phyloP scores from a whole-genome alignment of 2,888 invertebrate genomes.

The Apodemia hepburni region DNA sequence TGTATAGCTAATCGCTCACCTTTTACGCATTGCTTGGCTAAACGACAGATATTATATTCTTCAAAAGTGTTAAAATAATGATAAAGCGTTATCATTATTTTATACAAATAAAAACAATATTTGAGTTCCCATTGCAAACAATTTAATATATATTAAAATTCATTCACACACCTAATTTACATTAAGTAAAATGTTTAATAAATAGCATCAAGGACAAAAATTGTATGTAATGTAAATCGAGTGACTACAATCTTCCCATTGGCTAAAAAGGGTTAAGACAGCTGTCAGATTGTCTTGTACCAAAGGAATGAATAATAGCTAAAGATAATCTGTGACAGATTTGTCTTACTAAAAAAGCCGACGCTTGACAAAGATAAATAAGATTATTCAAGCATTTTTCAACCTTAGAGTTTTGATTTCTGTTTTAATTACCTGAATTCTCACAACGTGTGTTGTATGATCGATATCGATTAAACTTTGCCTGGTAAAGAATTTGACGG shows the following conservation, averaged over 20 bases:
- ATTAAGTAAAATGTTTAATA: neutral
- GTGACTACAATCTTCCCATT: conserved; percentile 53
- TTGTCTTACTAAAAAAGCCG: conserved; percentile 74
- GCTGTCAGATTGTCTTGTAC: conserved; percentile 72
- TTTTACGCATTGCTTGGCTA: too few species aligned
- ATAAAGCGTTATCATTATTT: too few species aligned
- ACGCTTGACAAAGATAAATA: conserved; percentile 74
- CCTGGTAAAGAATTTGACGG: conserved; percentile 10
- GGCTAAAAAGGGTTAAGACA: conserved; percentile 75
- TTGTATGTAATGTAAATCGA: conserved; percentile 39
- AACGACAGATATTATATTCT: too few species aligned
- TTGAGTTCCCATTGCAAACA: too few species aligned
- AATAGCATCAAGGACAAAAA: conserved; percentile 31
- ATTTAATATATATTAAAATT: neutral
- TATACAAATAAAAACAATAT: too few species aligned
- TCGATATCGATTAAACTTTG: conserved; percentile 27
- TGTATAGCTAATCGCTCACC: too few species aligned
- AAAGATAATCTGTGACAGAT: conserved; percentile 77
- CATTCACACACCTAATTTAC: neutral
- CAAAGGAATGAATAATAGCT: conserved; percentile 72
- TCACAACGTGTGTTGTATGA: conserved; percentile 63
- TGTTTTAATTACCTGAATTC: conserved; percentile 75
- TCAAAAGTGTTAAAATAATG: too few species aligned
- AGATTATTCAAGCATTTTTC: conserved; percentile 66
- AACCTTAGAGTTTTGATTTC: conserved; percentile 59